Conservation (phyloP, 2,888 invertebrate genomes). For the Erebia aethiops region DNA sequence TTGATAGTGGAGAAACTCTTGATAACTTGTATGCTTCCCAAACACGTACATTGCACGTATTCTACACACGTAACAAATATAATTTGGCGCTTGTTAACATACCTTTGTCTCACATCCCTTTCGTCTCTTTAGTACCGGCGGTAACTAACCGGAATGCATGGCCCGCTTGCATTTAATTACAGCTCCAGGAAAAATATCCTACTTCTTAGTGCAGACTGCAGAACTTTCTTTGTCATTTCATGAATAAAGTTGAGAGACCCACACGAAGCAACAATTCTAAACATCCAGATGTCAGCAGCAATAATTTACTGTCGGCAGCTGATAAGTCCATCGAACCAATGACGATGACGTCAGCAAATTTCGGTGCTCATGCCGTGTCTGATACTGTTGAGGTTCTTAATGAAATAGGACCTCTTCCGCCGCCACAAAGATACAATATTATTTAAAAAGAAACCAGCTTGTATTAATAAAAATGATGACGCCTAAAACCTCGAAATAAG, state of each 20-base stretch:
- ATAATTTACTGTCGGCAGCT: no score
- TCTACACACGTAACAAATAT: constrained; percentile 62
- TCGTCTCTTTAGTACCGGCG: constrained; percentile 46
- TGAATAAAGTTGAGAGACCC: neutral
- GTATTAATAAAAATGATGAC: no score
- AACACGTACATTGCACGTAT: constrained; percentile 49
- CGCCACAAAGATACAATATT: no score
- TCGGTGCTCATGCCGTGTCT: no score
- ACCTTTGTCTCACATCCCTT: constrained; percentile 39
- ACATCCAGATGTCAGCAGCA: no score
- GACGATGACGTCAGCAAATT: no score
- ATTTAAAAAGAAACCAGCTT: no score
- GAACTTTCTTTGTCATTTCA: neutral
- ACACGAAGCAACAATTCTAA: no score
- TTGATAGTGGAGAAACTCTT: neutral
- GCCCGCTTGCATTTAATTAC: constrained; percentile 69
- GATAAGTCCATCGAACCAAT: no score
- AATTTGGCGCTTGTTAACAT: constrained; percentile 66
- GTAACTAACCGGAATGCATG: constrained; percentile 54
- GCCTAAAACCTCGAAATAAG: no score
- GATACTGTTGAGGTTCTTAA: no score
- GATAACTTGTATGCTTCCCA: constrained; percentile 40
- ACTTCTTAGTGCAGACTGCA: neutral
- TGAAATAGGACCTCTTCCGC: no score
- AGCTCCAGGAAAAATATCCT: constrained; percentile 57